Evolutionary conservation across 2,888 invertebrate species (phyloP).

Genomic region (Cerceris ruficornis): DNA sequence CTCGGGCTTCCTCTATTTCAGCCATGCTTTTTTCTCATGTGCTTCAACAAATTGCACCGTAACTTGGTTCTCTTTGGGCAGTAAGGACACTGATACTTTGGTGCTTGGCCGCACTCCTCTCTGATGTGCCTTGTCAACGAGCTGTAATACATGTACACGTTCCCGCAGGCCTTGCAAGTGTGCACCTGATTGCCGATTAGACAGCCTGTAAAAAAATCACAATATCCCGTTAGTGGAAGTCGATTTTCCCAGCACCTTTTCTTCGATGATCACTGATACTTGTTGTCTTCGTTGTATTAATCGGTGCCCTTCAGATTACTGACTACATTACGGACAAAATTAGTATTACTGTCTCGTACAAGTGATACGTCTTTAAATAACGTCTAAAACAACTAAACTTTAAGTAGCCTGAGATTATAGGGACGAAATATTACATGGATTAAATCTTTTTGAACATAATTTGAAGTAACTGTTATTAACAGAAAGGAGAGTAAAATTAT

Average conservation of each 20-base stretch:
- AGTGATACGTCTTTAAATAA: no score
- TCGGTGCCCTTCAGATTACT: not conserved
- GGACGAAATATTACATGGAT: no score
- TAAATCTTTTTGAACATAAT: no score
- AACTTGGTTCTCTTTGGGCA: conserved; percentile 78
- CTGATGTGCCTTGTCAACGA: conserved; percentile 75
- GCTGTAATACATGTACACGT: conserved; percentile 74
- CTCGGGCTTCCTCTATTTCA: conserved; percentile 6
- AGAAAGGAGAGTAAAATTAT: not conserved
- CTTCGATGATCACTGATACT: conserved; percentile 22
- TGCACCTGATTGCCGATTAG: conserved; percentile 56
- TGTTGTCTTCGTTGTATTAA: not conserved
- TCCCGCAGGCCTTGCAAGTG: conserved; percentile 73
- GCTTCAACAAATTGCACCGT: conserved; percentile 77
- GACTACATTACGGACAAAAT: no score
- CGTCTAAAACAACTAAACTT: no score
- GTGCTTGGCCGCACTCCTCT: conserved; percentile 77
- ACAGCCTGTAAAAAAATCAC: conserved; percentile 69
- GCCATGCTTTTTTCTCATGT: conserved; percentile 74
- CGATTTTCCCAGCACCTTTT: not conserved
- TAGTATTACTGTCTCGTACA: no score
- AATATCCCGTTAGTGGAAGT: conserved; percentile 48
- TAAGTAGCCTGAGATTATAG: no score
- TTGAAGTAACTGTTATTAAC: no score
- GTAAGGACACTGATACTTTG: conserved; percentile 77